Evolutionary conservation across 1,140 invertebrate species (phyloP), one percentile per base, ranked within the genome.

Genomic region (Conopomorpha cramerella): DNA sequence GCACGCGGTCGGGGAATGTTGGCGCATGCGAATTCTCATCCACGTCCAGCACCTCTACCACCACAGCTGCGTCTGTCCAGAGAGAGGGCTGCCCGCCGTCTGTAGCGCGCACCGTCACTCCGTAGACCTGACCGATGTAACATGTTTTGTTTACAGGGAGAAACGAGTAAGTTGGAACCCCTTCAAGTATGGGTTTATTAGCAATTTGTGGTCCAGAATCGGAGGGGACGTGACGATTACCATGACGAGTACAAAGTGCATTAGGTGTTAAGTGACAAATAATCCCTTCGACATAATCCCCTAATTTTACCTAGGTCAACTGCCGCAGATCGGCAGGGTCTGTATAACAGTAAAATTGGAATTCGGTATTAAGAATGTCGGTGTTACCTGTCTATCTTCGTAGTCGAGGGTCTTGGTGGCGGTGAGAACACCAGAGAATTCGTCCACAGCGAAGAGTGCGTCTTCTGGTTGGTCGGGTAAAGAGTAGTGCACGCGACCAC

Each of bases 11-110:
- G 14, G 84, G 81, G 65, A 98, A 98, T 25, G 83, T 72, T 0
- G 96, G 96, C 15, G 92, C 76, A 56, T 89, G 83, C 2, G 87
- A 68, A 67, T 96, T 96, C 66, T 97, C 93, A 61, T 97, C 94
- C 8, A 98, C 93, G 76, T 98, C 93, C 28, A 92, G 85, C 14
- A 98, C 85, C 62, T 96, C 91, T 3, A 99, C 85, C 10, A 91
- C 84, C 12, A 93, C 79, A 28, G 85, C 85, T 19, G 87, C 85
- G 47, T 92, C 87, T 0, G 89, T 84, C 14, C 83, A 85, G 25
- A 93, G 65, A 0, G 86, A 77, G 0, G 90, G 88, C 25, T 81
- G 82, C 2, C 91, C 92, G 1, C 85, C 81, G 77, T 97, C 95
- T 11, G 82, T 84, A 0, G 92, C 95, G 18, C 85, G 81, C 26